Percentiles rank a stretch among this genome's conserved stretches.
Conservation (phyloP, 2,888 invertebrate species). For the Temnothorax unifasciatus region DNA sequence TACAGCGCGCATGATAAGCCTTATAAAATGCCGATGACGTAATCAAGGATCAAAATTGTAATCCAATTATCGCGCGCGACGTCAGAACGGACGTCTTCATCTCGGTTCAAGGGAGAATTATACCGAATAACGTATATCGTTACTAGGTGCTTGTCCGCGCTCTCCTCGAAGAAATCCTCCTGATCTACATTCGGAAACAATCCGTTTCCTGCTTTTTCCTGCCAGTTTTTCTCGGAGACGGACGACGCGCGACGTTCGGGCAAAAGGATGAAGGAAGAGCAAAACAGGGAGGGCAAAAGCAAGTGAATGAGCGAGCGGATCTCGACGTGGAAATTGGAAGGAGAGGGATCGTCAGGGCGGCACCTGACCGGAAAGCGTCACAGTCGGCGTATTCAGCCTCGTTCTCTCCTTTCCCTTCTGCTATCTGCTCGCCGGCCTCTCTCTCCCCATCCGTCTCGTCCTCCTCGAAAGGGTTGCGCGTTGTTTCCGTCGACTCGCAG, state of each 20-base stretch:
- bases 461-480: slow-evolving; percentile 65
- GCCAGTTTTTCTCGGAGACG: slow-evolving; percentile 31
- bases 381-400: slow-evolving; percentile 84
- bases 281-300: slow-evolving; percentile 74
- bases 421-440: slow-evolving; percentile 47
- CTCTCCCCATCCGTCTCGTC: slow-evolving; percentile 43
- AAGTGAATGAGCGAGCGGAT: slow-evolving; percentile 75
- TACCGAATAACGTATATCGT: not conserved
- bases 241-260: slow-evolving; percentile 36
- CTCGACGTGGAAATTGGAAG: slow-evolving; percentile 72
- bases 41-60: slow-evolving; percentile 35
- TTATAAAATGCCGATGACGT: not conserved
- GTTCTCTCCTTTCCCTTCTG: slow-evolving; percentile 78
- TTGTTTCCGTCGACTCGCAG: slow-evolving; percentile 51
- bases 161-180: slow-evolving; percentile 1
- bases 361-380: slow-evolving; percentile 86
- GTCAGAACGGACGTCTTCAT: slow-evolving; percentile 18
- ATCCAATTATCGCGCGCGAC: slow-evolving; percentile 42
- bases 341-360: slow-evolving; percentile 82
- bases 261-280: slow-evolving; percentile 45
- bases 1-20: not conserved
- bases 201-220: slow-evolving; percentile 61
- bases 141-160: not conserved
- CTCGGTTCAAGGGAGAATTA: not conserved
- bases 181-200: slow-evolving; percentile 54